phyloP scores from a whole-genome alignment of 1,140 invertebrate species.

The Zaprionus tsacasi region DNA sequence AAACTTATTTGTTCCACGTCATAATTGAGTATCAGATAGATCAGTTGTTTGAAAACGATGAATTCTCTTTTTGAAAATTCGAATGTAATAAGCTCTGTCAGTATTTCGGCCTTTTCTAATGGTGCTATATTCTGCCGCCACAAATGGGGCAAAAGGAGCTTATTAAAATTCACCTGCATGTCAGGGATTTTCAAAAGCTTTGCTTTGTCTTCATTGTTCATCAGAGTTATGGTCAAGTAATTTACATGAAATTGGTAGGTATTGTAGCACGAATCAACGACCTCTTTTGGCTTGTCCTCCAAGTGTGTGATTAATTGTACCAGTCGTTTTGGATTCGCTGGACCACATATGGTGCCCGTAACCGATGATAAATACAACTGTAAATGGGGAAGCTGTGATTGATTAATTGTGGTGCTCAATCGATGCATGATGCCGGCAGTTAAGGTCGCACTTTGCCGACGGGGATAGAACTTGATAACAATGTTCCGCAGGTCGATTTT shows the following conservation, averaged over 20 bases:
- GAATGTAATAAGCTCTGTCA: constrained; percentile 58
- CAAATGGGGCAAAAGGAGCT: constrained; percentile 54
- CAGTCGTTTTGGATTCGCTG: constrained; percentile 84
- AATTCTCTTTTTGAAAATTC: constrained; percentile 77
- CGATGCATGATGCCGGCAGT: constrained; percentile 46
- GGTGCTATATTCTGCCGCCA: constrained; percentile 66
- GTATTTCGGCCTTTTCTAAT: constrained; percentile 55
- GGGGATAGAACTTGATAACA: constrained; percentile 85
- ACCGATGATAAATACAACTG: constrained; percentile 62
- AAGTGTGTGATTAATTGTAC: constrained; percentile 85
- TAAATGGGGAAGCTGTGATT: constrained; percentile 63
- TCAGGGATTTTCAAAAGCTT: constrained; percentile 67
- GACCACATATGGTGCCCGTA: constrained; percentile 78
- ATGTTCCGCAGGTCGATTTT: constrained; percentile 86
- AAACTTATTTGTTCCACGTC: constrained; percentile 30
- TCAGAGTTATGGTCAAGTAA: constrained; percentile 52
- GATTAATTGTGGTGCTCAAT: constrained; percentile 47
- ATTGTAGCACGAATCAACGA: constrained; percentile 84
- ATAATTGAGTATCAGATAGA: constrained; percentile 41
- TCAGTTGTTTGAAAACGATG: constrained; percentile 44
- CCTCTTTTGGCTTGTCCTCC: constrained; percentile 84
- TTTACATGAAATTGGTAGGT: constrained; percentile 59
- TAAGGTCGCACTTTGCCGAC: constrained; percentile 45
- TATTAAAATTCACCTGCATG: constrained; percentile 55
- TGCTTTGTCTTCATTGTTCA: constrained; percentile 50